Evolutionary conservation across 2,888 invertebrate species (phyloP).

Genomic region (Crocallis elinguaria): DNA sequence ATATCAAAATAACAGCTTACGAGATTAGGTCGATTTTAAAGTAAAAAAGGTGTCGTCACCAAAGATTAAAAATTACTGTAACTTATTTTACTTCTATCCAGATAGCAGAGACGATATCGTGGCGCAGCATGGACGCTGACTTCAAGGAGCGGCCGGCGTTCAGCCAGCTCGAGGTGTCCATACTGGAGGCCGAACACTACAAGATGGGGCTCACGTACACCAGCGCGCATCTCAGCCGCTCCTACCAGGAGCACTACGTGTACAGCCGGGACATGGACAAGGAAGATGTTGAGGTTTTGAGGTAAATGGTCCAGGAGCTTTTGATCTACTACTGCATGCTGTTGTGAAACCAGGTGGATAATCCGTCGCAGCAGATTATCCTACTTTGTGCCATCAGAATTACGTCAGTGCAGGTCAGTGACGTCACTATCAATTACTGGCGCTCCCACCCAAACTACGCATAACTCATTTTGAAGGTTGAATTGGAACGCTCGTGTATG

Average conservation of each 20-base stretch:
- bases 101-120: conserved; percentile 75
- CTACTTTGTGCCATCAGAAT: not conserved
- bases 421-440: too few species aligned
- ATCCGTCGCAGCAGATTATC: not conserved
- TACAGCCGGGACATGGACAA: conserved; percentile 55
- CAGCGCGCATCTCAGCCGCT: conserved; percentile 62
- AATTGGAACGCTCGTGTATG: too few species aligned
- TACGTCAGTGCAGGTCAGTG: not conserved
- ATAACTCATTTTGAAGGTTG: too few species aligned
- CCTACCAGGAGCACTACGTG: conserved; percentile 64
- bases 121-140: conserved; percentile 63
- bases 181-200: conserved; percentile 69
- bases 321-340: too few species aligned
- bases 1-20: too few species aligned
- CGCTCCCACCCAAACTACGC: too few species aligned
- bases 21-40: too few species aligned
- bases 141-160: conserved; percentile 74
- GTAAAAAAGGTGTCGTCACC: too few species aligned
- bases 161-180: conserved; percentile 70
- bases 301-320: too few species aligned
- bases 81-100: conserved; percentile 34
- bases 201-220: conserved; percentile 70
- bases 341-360: too few species aligned
- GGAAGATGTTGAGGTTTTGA: conserved; percentile 62
- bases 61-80: not conserved